Evolutionary conservation across 2,888 invertebrate species (phyloP).

Genomic region (Vandiemenella viatica): DNA sequence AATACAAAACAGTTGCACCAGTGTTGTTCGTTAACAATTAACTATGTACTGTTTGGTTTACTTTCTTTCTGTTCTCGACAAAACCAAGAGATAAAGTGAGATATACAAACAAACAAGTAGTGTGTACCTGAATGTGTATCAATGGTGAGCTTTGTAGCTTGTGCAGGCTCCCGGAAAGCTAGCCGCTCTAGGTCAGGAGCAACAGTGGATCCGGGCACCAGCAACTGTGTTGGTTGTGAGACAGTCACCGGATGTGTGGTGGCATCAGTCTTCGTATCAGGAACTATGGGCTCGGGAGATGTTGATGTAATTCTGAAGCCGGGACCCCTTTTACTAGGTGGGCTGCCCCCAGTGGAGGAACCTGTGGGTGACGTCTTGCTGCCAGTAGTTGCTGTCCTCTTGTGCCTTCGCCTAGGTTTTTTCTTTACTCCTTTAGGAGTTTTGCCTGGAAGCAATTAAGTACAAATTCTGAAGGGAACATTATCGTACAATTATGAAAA

Average conservation of each 20-base stretch:
- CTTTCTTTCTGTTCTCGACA: no score
- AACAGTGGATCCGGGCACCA: neutral
- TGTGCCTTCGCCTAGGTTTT: constrained; percentile 25
- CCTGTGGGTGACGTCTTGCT: constrained; percentile 19
- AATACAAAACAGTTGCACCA: no score
- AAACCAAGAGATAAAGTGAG: neutral
- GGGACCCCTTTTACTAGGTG: neutral
- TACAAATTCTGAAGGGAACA: neutral
- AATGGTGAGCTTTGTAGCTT: constrained; percentile 6
- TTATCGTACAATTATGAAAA: no score
- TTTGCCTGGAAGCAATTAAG: constrained; percentile 17
- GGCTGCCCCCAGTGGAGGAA: no score
- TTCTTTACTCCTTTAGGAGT: constrained; percentile 29
- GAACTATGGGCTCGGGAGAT: neutral
- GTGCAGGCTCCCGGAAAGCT: constrained; percentile 6
- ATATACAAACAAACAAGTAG: neutral
- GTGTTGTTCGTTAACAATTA: no score
- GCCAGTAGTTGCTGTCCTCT: no score
- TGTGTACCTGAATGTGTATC: neutral
- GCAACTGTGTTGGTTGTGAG: neutral
- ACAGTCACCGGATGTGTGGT: neutral
- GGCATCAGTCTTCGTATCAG: neutral
- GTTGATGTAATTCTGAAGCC: neutral
- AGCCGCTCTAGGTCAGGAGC: neutral
- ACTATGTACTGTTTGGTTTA: no score